Evolutionary conservation across 1,140 invertebrate species (phyloP), one percentile per base, ranked within the genome.

Genomic region (Heliothis subflexa): DNA sequence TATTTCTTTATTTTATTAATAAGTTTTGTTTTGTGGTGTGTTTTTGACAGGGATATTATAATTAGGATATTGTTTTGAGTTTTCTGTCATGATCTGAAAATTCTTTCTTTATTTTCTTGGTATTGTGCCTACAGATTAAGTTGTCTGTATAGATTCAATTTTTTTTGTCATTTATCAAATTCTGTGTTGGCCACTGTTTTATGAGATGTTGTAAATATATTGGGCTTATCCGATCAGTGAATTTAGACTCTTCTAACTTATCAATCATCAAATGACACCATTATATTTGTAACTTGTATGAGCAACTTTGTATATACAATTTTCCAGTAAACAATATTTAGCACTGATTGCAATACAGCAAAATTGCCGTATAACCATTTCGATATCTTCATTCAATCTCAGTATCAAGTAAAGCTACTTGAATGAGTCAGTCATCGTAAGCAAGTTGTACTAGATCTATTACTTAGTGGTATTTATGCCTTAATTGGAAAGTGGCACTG

Each of bases 401-500:
- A 47, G n/a, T 66, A 64, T 64, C 0, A 21, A 52, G 4, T 52
- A 52, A 52, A 25, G 47, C 0, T 49, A n/a, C 66, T 70, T 52
- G 47, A 70, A 70, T 50, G 66, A 50, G 47, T 62, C 2, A 62
- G 45, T 70, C 21, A 28, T 50, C 18, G 21, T 25, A 50, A 68
- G 28, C 64, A 9, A 62, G 64, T 50, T 13, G 66, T 52, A 50
- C 66, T 11, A 52, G 66, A n/a, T 28, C 66, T 21, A 70, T 52
- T 70, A 50, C 47, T 70, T 70, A 14, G 66, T 18, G 16, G 47
- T 70, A 70, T 70, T 70, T 70, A 70, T 52, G 47, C 66, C 66
- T 70, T 70, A 70, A 70, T 70, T 70, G 66, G 66, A 70, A 70
- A 18, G 45, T 70, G 64, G 64, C 64, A n/a, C 47, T 21, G 66